Evolutionary conservation across 2,113 vertebrate genomes (phyloP).

Genomic region (Hyperopisus bebe): DNA sequence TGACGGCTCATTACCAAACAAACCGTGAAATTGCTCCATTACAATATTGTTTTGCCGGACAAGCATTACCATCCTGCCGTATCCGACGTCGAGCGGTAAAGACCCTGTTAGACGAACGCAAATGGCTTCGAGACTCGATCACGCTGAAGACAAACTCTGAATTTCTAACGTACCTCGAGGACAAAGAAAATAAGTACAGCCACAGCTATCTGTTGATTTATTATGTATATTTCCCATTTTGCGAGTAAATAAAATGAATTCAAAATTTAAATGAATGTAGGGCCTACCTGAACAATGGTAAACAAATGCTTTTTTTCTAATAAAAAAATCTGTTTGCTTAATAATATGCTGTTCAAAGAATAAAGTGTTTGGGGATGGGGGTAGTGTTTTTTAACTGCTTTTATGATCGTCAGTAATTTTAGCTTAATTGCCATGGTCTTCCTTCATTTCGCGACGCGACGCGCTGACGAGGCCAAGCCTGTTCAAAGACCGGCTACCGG

Average conservation of each 20-base stretch:
- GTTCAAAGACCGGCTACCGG: background rate
- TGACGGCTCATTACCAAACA: background rate
- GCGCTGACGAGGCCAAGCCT: background rate
- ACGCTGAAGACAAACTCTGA: background rate
- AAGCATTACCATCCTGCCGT: background rate
- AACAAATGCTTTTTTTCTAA: background rate
- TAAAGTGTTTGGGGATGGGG: background rate
- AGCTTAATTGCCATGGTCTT: background rate
- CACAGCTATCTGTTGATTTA: background rate
- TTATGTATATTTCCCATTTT: background rate
- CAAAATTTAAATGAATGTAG: background rate
- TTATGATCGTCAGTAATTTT: background rate
- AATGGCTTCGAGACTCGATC: background rate
- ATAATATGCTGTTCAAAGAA: background rate
- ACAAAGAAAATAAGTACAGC: background rate
- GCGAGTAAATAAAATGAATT: background rate
- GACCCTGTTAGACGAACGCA: background rate
- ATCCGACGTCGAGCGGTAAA: background rate
- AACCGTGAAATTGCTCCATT: constrained; percentile 10
- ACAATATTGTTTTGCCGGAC: constrained; percentile 1
- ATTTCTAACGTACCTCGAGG: background rate
- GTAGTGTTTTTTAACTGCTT: background rate
- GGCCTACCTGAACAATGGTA: background rate
- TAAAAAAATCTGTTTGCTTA: background rate
- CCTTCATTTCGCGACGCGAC: constrained; percentile 18